These are phyloP conservation scores for Asbolus verrucosus DNA, from an alignment of 1,140 invertebrate species.

Conservation along the genomic window DNA sequence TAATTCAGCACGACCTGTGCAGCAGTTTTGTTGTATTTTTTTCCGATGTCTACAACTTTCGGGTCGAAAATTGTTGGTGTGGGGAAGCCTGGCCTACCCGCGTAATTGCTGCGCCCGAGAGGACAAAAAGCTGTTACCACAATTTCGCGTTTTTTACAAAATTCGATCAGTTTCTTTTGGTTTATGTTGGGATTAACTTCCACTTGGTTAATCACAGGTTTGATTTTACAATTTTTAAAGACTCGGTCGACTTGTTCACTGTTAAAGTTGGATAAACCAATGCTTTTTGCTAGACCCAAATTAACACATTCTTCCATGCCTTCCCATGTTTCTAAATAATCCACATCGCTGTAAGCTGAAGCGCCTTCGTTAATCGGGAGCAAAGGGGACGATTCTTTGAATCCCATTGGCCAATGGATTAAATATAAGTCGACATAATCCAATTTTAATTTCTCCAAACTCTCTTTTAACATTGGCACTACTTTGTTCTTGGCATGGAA, in stretches of 20 bases:
- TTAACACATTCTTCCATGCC: slow-evolving; percentile 78
- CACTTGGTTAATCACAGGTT: slow-evolving; percentile 85
- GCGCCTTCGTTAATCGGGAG: slow-evolving; percentile 65
- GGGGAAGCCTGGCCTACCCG: slow-evolving; percentile 68
- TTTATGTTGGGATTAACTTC: slow-evolving; percentile 81
- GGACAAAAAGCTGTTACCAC: slow-evolving; percentile 73
- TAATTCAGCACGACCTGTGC: slow-evolving; percentile 77
- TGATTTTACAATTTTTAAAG: slow-evolving; percentile 72
- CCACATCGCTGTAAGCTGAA: slow-evolving; percentile 66
- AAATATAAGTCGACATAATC: slow-evolving; percentile 86
- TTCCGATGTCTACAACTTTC: slow-evolving; percentile 69
- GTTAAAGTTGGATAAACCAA: slow-evolving; percentile 92
- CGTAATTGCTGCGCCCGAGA: slow-evolving; percentile 68
- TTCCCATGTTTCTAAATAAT: slow-evolving; percentile 77
- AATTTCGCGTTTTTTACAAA: slow-evolving; percentile 72
- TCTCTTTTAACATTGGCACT: slow-evolving; percentile 69
- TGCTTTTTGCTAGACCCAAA: slow-evolving; percentile 79
- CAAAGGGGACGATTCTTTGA: slow-evolving; percentile 65
- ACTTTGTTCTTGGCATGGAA: slow-evolving; percentile 72
- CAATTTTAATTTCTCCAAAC: slow-evolving; percentile 75
- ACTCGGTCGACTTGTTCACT: slow-evolving; percentile 79
- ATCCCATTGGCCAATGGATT: slow-evolving; percentile 85
- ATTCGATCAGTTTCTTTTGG: slow-evolving; percentile 74
- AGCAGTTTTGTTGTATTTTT: slow-evolving; percentile 75
- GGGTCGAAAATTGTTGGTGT: slow-evolving; percentile 70